These are phyloP conservation scores for Apamea crenata DNA, from an alignment of 2,888 invertebrate species.

Conservation along the genomic window DNA sequence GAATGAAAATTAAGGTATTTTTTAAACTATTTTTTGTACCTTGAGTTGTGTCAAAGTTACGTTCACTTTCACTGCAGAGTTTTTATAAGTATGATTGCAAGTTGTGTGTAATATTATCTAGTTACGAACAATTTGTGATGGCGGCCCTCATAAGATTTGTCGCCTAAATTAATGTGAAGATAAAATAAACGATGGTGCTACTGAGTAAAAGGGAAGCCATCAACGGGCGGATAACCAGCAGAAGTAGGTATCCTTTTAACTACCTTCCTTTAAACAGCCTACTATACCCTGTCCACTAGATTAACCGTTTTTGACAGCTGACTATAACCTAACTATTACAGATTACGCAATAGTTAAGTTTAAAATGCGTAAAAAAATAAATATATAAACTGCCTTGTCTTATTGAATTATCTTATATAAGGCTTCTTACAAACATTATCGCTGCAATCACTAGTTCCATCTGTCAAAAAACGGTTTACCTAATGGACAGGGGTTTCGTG, in stretches of 20 bases:
- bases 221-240: slow-evolving; percentile 23
- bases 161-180: background rate
- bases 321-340: no score
- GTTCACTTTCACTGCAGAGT: background rate
- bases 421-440: no score
- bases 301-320: no score
- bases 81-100: background rate
- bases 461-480: no score
- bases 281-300: background rate
- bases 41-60: slow-evolving; percentile 1
- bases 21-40: background rate
- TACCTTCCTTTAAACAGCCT: background rate
- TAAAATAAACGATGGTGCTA: slow-evolving; percentile 34
- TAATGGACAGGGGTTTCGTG: no score
- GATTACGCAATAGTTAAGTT: no score
- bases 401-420: no score
- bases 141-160: background rate
- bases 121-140: background rate
- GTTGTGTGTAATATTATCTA: background rate
- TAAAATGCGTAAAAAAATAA: no score
- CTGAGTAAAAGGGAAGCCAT: slow-evolving; percentile 19
- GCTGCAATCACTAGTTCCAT: no score
- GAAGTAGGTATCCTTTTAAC: slow-evolving; percentile 22
- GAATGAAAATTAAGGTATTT: slow-evolving; percentile 1
- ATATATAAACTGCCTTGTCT: no score